phyloP scores from a whole-genome alignment of 2,113 vertebrate genomes.

The Willisornis vidua region DNA sequence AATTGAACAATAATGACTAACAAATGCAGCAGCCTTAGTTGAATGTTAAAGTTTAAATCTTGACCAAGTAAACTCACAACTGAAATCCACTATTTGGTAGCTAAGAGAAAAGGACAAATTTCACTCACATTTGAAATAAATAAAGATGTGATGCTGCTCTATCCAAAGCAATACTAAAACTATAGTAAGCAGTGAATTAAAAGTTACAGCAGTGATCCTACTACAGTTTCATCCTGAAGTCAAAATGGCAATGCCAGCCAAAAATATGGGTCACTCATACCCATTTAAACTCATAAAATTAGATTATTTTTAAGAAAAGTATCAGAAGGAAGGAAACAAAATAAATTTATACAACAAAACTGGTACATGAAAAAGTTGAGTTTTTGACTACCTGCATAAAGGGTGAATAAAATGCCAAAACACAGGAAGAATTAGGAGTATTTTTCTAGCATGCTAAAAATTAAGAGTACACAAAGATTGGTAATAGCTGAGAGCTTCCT shows the following conservation, averaged over 20 bases:
- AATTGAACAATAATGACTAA: background rate
- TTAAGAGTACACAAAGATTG: background rate
- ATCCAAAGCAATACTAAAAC: background rate
- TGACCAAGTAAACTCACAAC: background rate
- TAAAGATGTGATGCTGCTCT: background rate
- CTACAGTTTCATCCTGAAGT: background rate
- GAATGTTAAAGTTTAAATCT: background rate
- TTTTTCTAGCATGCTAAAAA: background rate
- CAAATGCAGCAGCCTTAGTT: background rate
- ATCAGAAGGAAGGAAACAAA: background rate
- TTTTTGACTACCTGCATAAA: background rate
- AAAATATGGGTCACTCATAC: background rate
- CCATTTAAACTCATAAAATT: background rate
- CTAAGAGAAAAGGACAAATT: background rate
- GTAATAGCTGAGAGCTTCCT: background rate
- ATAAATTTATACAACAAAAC: background rate
- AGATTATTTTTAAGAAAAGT: background rate
- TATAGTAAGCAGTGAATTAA: background rate
- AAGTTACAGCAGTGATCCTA: background rate
- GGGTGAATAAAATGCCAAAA: background rate
- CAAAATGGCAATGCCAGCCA: background rate
- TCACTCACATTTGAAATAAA: background rate
- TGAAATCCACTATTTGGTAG: background rate
- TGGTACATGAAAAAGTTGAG: background rate
- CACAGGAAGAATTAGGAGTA: background rate